phyloP scores from a whole-genome alignment of 2,797 vertebrate genomes.

The Semotilus atromaculatus region DNA sequence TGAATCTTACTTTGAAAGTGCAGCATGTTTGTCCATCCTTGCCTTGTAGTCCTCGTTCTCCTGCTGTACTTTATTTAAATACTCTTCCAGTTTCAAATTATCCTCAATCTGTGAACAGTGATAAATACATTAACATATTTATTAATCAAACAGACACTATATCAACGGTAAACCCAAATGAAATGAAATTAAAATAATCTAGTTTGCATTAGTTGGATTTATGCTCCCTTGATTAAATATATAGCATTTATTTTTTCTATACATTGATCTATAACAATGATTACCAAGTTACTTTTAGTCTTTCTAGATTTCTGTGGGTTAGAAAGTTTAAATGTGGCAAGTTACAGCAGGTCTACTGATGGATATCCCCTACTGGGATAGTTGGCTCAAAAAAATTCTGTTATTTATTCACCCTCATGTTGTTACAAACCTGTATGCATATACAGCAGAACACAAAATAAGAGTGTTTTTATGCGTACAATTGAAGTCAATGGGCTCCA shows the following conservation, averaged over 20 bases:
- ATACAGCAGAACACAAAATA: not conserved
- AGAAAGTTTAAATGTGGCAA: not conserved
- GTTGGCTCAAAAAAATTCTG: not conserved
- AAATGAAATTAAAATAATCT: not conserved
- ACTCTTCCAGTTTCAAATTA: conserved; percentile 87
- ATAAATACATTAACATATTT: not conserved
- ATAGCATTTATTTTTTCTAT: not conserved
- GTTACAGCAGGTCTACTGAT: not conserved
- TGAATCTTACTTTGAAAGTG: conserved; percentile 85
- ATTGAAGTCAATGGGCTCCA: not conserved
- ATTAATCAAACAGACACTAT: not conserved
- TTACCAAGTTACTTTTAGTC: not conserved
- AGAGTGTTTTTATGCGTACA: not conserved
- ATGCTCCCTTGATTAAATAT: not conserved
- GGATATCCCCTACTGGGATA: not conserved
- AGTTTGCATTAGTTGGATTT: not conserved
- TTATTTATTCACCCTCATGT: not conserved
- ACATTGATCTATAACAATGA: not conserved
- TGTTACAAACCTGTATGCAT: not conserved
- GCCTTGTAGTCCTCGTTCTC: conserved; percentile 95
- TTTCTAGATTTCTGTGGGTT: not conserved
- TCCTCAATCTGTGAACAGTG: conserved; percentile 81
- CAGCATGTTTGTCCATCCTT: conserved; percentile 93
- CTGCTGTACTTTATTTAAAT: conserved; percentile 88
- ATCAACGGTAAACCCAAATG: not conserved